Percentiles rank a stretch among this genome's conserved stretches.
Evolutionary conservation across 2,797 vertebrate genomes (phyloP).

Genomic region (Clarias pachynema): DNA sequence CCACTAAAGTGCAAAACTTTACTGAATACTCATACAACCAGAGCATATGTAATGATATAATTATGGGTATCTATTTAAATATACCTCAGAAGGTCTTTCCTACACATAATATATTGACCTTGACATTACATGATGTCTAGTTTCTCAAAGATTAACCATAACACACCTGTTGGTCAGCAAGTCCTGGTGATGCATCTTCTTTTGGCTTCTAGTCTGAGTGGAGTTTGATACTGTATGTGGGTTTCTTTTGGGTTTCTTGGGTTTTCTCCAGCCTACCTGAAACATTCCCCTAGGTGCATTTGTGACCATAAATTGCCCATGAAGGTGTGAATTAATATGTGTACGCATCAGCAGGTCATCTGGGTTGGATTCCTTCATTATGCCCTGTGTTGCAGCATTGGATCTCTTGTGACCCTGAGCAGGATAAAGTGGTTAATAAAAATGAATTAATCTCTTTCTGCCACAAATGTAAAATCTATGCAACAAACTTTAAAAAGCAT

Average conservation of each 20-base stretch:
- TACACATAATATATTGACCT: not conserved
- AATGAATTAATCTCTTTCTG: not conserved
- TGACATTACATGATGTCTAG: not conserved
- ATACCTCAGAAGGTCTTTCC: not conserved
- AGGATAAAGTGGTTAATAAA: not conserved
- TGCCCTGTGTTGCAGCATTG: not conserved
- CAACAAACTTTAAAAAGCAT: not conserved
- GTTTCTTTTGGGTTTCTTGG: not conserved
- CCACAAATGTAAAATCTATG: not conserved
- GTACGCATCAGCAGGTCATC: not conserved
- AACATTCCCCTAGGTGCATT: not conserved
- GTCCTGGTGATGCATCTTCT: not conserved
- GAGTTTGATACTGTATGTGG: not conserved
- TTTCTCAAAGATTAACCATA: not conserved
- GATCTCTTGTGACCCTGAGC: not conserved
- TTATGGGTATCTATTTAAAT: not conserved
- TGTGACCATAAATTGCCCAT: not conserved
- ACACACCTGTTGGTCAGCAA: not conserved
- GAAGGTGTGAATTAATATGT: not conserved
- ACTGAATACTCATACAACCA: not conserved
- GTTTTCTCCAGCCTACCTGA: not conserved
- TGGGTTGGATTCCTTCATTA: not conserved
- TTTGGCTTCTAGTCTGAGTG: not conserved
- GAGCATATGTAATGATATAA: not conserved
- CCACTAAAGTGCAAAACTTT: conserved; percentile 13